These are phyloP conservation scores for Gerris lacustris DNA, from an alignment of 2,888 invertebrate genomes.

Conservation along the genomic window DNA sequence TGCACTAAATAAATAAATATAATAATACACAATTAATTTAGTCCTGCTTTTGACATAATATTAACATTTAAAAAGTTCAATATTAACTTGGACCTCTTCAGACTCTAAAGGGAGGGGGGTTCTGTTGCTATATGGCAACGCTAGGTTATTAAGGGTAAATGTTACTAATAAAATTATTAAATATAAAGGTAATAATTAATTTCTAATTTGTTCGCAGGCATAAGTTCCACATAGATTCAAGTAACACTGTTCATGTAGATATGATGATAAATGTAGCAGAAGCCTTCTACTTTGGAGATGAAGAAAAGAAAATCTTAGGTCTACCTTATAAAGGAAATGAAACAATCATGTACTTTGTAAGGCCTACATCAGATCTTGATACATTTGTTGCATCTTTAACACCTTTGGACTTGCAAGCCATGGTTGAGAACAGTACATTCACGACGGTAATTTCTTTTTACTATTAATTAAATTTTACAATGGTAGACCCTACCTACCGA, in stretches of 20 bases:
- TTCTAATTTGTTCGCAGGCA: slow-evolving; percentile 37
- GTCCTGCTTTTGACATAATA: too few relatives aligned
- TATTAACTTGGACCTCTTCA: too few relatives aligned
- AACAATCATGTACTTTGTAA: slow-evolving; percentile 50
- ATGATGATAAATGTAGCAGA: slow-evolving; percentile 55
- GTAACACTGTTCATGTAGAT: slow-evolving; percentile 39
- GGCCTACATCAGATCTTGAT: slow-evolving; percentile 44
- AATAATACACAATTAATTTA: too few relatives aligned
- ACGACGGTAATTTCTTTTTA: slow-evolving; percentile 49
- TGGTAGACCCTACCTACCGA: too few relatives aligned
- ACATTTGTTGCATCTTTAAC: slow-evolving; percentile 41
- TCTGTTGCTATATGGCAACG: too few relatives aligned
- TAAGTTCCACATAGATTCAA: slow-evolving; percentile 40
- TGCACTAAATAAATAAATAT: too few relatives aligned
- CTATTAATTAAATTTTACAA: too few relatives aligned
- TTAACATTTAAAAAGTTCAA: too few relatives aligned
- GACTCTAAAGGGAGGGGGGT: too few relatives aligned
- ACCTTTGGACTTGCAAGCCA: slow-evolving; percentile 36
- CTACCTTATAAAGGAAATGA: slow-evolving; percentile 57
- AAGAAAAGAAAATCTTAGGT: slow-evolving; percentile 47
- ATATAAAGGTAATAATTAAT: too few relatives aligned
- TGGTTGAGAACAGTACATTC: slow-evolving; percentile 41
- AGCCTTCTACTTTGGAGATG: slow-evolving; percentile 46
- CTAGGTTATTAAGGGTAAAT: too few relatives aligned
- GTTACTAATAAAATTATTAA: too few relatives aligned